A percentile compares a stretch with the other conserved stretches of the same genome.
Conservation (phyloP, 2,797 vertebrate genomes). For the Columba guinea region DNA sequence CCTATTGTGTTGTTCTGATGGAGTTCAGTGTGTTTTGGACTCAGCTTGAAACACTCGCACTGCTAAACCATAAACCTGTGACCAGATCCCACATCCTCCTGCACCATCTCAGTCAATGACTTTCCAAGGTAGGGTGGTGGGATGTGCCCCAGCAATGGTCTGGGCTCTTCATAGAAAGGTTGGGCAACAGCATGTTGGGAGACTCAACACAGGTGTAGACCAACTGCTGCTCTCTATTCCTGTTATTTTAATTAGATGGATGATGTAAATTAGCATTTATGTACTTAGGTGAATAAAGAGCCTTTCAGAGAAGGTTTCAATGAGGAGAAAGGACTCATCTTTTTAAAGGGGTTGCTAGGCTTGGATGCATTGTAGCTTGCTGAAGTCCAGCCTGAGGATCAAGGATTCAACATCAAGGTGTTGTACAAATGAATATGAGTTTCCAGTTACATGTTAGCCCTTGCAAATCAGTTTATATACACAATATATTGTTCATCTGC, state of each 20-base stretch:
- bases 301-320: neutral
- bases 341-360: neutral
- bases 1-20: neutral
- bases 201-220: neutral
- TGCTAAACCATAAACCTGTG: neutral
- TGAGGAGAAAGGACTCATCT: neutral
- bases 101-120: neutral
- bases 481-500: neutral
- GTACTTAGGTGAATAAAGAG: neutral
- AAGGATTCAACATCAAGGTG: neutral
- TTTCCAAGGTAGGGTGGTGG: neutral
- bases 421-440: neutral
- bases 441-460: neutral
- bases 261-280: neutral
- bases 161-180: neutral
- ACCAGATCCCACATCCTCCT: neutral
- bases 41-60: neutral
- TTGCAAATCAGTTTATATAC: neutral
- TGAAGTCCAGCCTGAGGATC: neutral
- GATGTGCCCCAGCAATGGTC: neutral
- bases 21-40: neutral
- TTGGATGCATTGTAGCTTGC: neutral
- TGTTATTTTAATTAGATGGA: neutral
- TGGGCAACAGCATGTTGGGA: fast-evolving
- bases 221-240: neutral